A percentile compares a stretch with the other conserved stretches of the same genome.
phyloP scores from a whole-genome alignment of 2,888 invertebrate genomes.

The Ochropacha duplaris region DNA sequence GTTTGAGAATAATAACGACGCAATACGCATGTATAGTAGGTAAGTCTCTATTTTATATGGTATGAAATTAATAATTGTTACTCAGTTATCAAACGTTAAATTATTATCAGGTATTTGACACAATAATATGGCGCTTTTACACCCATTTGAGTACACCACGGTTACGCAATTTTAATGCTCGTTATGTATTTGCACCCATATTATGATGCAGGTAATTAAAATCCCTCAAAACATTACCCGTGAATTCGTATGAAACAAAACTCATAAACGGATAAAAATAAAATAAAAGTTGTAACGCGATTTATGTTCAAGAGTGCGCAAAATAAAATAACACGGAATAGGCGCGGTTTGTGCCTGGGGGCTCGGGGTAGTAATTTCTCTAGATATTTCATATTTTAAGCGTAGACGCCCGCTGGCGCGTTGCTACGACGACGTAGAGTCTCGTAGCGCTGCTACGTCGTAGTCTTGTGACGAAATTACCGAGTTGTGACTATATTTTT shows the following conservation, averaged over 20 bases:
- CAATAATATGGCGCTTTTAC: background rate
- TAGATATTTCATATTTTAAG: slow-evolving; percentile 74
- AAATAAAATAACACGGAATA: slow-evolving; percentile 79
- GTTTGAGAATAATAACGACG: background rate
- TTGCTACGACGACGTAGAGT: slow-evolving; percentile 63
- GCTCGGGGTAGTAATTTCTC: slow-evolving; percentile 72
- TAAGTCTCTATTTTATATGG: background rate
- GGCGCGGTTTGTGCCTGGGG: slow-evolving; percentile 71
- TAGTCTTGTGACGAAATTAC: slow-evolving; percentile 39
- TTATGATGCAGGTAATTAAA: background rate
- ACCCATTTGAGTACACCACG: background rate
- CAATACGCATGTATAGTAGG: background rate
- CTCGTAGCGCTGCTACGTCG: slow-evolving; percentile 58
- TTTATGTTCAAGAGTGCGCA: slow-evolving; percentile 75
- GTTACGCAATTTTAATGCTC: background rate
- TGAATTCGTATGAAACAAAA: slow-evolving; percentile 4
- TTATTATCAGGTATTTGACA: too few relatives aligned
- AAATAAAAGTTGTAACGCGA: slow-evolving; percentile 36
- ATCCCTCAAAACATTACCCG: background rate
- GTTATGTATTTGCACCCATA: background rate
- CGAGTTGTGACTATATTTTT: slow-evolving; percentile 12
- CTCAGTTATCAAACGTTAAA: too few relatives aligned
- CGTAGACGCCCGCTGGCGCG: slow-evolving; percentile 68
- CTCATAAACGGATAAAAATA: slow-evolving; percentile 5
- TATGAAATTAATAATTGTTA: too few relatives aligned